Percentiles rank a stretch among this genome's conserved stretches.
phyloP scores from a whole-genome alignment of 1,140 invertebrate species.

The Chironomus tepperi region DNA sequence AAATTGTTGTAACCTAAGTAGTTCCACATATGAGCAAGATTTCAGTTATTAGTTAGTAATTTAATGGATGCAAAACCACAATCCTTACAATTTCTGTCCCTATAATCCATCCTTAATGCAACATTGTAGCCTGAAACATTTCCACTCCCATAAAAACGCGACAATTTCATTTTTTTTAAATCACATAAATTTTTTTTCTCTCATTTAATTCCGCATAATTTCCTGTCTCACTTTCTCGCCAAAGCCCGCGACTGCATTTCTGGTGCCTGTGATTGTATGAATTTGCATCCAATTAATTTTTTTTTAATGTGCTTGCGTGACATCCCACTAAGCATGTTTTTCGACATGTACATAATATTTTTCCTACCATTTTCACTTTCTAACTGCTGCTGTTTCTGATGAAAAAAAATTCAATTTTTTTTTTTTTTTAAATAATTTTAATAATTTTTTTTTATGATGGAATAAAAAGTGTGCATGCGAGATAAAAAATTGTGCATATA shows the following conservation, averaged over 20 bases:
- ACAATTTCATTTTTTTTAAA: too few species aligned
- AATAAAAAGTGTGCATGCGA: slow-evolving; percentile 12
- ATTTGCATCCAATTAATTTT: slow-evolving; percentile 24
- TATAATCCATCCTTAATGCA: too few species aligned
- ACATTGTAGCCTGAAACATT: too few species aligned
- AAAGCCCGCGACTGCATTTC: too few species aligned
- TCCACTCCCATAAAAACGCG: neutral
- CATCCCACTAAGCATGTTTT: neutral
- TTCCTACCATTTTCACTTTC: slow-evolving; percentile 14
- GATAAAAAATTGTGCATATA: neutral
- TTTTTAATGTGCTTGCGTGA: slow-evolving; percentile 24
- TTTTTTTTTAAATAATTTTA: too few species aligned
- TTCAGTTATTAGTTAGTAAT: too few species aligned
- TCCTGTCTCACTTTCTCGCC: neutral
- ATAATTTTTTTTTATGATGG: neutral
- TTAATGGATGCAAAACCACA: too few species aligned
- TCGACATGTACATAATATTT: neutral
- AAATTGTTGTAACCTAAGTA: too few species aligned
- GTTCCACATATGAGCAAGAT: too few species aligned
- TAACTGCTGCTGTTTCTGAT: neutral
- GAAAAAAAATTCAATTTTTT: too few species aligned
- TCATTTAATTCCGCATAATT: neutral
- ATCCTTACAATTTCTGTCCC: too few species aligned
- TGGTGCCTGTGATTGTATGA: neutral
- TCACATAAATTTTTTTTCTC: neutral